Conservation (phyloP, 2,113 vertebrate species). For the Phalacrocorax pelagicus region DNA sequence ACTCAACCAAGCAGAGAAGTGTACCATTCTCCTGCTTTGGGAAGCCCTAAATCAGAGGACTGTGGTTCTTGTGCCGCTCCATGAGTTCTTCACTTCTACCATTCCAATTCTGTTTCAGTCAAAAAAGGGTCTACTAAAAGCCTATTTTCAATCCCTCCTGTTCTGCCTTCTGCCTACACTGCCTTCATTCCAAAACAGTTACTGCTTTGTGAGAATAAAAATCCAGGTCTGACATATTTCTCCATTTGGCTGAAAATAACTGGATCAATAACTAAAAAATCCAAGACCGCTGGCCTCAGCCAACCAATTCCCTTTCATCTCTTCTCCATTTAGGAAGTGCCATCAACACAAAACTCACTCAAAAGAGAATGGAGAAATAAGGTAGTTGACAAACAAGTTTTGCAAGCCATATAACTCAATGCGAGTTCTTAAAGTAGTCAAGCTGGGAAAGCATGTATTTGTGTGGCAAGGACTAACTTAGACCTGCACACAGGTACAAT, state of each 20-base stretch:
- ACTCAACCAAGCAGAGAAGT: background rate
- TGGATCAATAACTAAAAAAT: background rate
- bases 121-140: background rate
- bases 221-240: background rate
- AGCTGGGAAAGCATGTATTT: rapidly evolving
- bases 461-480: background rate
- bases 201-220: background rate
- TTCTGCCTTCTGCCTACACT: too few species aligned
- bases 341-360: background rate
- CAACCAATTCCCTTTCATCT: background rate
- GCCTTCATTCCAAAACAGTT: background rate
- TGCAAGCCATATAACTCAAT: background rate
- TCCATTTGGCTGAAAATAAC: background rate
- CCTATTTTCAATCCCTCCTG: background rate
- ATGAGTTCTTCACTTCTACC: background rate
- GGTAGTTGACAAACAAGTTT: background rate
- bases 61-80: background rate
- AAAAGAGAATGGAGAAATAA: background rate
- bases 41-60: background rate
- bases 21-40: background rate
- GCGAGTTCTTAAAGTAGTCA: background rate
- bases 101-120: background rate
- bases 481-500: too few species aligned
- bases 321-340: background rate
- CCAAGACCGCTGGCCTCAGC: background rate